Percentiles rank a stretch among this genome's conserved stretches.
These are phyloP conservation scores for Acanthosepion pharaonis DNA, from an alignment of 2,888 invertebrate species.

Conservation along the genomic window DNA sequence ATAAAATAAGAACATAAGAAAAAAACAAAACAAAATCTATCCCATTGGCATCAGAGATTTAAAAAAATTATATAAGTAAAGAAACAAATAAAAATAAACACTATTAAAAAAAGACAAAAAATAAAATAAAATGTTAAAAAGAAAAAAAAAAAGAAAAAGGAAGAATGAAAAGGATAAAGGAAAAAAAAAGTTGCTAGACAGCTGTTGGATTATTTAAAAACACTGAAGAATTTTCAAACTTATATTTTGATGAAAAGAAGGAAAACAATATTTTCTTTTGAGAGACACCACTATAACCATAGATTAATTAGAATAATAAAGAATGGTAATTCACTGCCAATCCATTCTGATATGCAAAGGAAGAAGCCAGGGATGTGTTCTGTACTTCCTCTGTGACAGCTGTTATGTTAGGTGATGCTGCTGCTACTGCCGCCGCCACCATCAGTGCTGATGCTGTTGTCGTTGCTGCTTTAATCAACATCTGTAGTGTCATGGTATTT, in stretches of 20 bases:
- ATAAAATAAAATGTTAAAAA: not conserved
- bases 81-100: not conserved
- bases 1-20: not conserved
- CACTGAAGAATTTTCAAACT: not conserved
- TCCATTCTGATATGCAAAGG: not conserved
- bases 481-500: slow-evolving; percentile 47
- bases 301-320: not conserved
- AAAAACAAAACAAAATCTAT: not conserved
- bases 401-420: slow-evolving; percentile 47
- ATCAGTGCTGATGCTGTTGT: not conserved
- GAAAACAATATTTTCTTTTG: not conserved
- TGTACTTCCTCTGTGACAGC: slow-evolving; percentile 49
- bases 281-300: not conserved
- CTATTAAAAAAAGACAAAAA: not conserved
- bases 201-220: not conserved
- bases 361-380: slow-evolving; percentile 47
- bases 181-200: not conserved
- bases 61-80: not conserved
- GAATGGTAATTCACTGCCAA: slow-evolving; percentile 14
- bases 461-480: slow-evolving; percentile 50
- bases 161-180: not conserved
- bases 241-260: not conserved
- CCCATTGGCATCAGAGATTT: not conserved
- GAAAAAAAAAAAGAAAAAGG: not conserved
- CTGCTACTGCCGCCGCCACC: slow-evolving; percentile 43